Evolutionary conservation across 2,888 invertebrate species (phyloP), one percentile per base, ranked within the genome.

Genomic region (Meloe dianella): DNA sequence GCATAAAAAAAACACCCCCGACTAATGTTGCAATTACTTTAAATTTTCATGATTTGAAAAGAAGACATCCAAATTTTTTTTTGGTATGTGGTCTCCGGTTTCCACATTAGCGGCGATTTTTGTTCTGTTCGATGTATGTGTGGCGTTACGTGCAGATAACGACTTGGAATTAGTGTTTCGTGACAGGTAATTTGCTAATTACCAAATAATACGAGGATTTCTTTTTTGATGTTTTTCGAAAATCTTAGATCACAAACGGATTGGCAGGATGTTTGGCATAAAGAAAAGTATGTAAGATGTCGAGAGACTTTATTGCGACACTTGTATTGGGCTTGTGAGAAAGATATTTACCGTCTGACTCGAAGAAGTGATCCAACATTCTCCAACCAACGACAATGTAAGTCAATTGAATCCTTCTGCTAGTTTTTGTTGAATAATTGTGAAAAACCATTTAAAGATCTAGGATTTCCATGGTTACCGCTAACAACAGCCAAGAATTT

Each of bases 281-380:
- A 82, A 62, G 89, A 89, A 78, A 84, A 85, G 63, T 87, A 87
- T 75, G 85, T 86, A 1, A 83, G 88, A 35, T 89, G 89, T 76
- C 85, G 88, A 51, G 86, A 87, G 73, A 86, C 86, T 66, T 77
- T 89, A 22, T 77, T 87, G 54, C 82, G 84, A 29, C 89, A 89
- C 72, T 80, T 89, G 63, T 87, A 85, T 73, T 88, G 88, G 88
- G 89, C 88, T 22, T 89, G 89, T 73, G 87, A 87, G 75, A 89
- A 89, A 76, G 89, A 89, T 74, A 88, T 89, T 71, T 89, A 89
- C 77, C 83, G 86, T 12, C 73, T 87, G 61, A 84, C 85, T n/a
- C 80, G 86, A 70, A 83, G 86, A 75, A 85, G 81, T 73, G 79
- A 77, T 60, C 73, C 70, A 32, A 69, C 38, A 27, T 20, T 56